Conservation (phyloP, 1,140 invertebrate genomes). For the Latrodectus geometricus region DNA sequence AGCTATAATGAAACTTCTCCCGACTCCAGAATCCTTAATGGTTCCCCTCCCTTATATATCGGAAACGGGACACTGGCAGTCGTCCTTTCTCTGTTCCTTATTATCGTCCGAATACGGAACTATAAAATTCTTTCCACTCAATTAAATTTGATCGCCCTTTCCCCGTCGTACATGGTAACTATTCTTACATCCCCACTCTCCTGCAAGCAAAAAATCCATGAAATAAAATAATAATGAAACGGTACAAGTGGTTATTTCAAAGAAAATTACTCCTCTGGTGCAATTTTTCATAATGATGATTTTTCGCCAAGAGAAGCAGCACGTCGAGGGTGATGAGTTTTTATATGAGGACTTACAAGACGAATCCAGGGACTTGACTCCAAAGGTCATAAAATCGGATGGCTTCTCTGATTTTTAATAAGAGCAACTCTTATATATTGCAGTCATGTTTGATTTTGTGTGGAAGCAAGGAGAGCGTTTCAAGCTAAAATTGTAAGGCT, state of each 20-base stretch:
- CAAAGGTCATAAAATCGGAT: too few species aligned
- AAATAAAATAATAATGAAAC: not conserved
- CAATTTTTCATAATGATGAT: not conserved
- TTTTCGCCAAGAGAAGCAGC: not conserved
- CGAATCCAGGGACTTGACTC: too few species aligned
- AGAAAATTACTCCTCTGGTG: not conserved
- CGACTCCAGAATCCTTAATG: not conserved
- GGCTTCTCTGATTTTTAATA: too few species aligned
- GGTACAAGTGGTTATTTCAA: not conserved
- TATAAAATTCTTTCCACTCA: constrained; percentile 2
- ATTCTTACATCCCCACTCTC: not conserved
- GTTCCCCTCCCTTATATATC: not conserved
- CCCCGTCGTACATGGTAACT: not conserved
- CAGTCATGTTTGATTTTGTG: too few species aligned
- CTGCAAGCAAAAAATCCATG: not conserved
- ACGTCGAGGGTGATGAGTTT: not conserved
- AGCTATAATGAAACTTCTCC: not conserved
- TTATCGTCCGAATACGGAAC: not conserved
- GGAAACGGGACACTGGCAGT: not conserved
- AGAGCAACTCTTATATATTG: too few species aligned
- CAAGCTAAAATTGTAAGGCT: too few species aligned
- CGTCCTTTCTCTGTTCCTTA: not conserved
- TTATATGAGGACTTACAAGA: not conserved
- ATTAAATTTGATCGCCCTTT: not conserved
- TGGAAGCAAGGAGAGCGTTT: too few species aligned